phyloP scores from a whole-genome alignment of 2,888 invertebrate species.

The Volucella zonaria region DNA sequence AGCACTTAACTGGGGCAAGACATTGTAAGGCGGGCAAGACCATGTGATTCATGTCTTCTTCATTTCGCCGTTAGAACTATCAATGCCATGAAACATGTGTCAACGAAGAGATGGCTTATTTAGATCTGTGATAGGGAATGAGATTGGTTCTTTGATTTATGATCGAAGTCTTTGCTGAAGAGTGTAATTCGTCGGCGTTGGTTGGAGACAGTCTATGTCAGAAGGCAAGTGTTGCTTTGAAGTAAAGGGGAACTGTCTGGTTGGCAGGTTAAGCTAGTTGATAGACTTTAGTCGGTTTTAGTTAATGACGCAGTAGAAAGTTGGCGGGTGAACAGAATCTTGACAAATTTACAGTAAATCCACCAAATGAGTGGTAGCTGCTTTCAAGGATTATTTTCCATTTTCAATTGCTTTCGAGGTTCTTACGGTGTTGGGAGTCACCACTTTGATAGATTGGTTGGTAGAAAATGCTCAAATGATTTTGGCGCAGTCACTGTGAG shows the following conservation, averaged over 20 bases:
- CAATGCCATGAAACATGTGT: conserved; percentile 57
- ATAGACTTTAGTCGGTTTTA: too few relatives aligned
- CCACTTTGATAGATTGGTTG: too few relatives aligned
- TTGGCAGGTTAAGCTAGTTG: too few relatives aligned
- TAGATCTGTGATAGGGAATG: conserved; percentile 50
- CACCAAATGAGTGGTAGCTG: too few relatives aligned
- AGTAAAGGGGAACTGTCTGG: not conserved
- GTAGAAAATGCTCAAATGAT: too few relatives aligned
- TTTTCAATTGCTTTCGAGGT: too few relatives aligned
- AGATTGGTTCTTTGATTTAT: conserved; percentile 19
- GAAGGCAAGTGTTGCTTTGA: conserved; percentile 8
- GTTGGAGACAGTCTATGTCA: not conserved
- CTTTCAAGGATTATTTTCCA: too few relatives aligned
- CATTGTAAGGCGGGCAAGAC: conserved; percentile 23
- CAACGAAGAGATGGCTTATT: conserved; percentile 66
- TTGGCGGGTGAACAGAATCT: too few relatives aligned
- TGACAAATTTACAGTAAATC: too few relatives aligned
- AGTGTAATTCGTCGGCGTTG: conserved; percentile 4
- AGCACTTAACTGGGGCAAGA: conserved; percentile 60
- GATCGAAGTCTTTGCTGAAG: conserved; percentile 35
- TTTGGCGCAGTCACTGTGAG: too few relatives aligned
- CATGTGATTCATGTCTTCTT: conserved; percentile 43
- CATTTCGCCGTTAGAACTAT: conserved; percentile 59
- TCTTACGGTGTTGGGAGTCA: too few relatives aligned
- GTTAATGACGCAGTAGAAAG: too few relatives aligned